A percentile compares a stretch with the other conserved stretches of the same genome.
phyloP scores from a whole-genome alignment of 2,888 invertebrate species.

The Fragum sueziense region DNA sequence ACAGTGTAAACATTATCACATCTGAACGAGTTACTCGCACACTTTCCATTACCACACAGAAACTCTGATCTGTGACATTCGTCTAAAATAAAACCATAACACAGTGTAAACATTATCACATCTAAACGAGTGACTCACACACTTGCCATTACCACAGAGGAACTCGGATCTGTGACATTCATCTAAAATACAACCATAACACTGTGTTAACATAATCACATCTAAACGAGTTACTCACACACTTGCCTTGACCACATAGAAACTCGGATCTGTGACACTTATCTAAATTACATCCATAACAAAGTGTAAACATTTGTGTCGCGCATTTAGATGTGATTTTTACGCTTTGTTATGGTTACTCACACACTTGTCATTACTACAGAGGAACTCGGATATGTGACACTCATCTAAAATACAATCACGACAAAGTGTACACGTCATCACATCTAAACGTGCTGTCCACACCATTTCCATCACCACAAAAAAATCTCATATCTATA shows the following conservation, averaged over 20 bases:
- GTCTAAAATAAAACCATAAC: not conserved
- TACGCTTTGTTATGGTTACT: too few relatives aligned
- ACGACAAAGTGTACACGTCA: too few relatives aligned
- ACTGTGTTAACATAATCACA: slow-evolving; percentile 16
- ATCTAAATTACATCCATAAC: slow-evolving; percentile 26
- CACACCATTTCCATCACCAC: too few relatives aligned
- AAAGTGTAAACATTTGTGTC: too few relatives aligned
- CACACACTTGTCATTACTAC: too few relatives aligned
- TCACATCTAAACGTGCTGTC: too few relatives aligned
- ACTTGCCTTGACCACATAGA: slow-evolving; percentile 31
- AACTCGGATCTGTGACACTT: slow-evolving; percentile 24
- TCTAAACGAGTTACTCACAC: slow-evolving; percentile 14
- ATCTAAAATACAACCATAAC: slow-evolving; percentile 7
- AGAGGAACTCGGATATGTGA: not conserved
- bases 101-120: slow-evolving; percentile 32
- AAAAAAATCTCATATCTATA: too few relatives aligned
- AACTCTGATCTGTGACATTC: slow-evolving; percentile 17
- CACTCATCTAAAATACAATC: not conserved
- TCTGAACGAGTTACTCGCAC: slow-evolving; percentile 17
- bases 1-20: slow-evolving; percentile 52
- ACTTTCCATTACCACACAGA: slow-evolving; percentile 34
- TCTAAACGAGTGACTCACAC: not conserved
- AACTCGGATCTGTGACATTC: slow-evolving; percentile 6
- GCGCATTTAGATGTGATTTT: too few relatives aligned
- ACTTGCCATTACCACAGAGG: not conserved